Conservation (phyloP, 2,797 vertebrate genomes). For the Hybognathus amarus region DNA sequence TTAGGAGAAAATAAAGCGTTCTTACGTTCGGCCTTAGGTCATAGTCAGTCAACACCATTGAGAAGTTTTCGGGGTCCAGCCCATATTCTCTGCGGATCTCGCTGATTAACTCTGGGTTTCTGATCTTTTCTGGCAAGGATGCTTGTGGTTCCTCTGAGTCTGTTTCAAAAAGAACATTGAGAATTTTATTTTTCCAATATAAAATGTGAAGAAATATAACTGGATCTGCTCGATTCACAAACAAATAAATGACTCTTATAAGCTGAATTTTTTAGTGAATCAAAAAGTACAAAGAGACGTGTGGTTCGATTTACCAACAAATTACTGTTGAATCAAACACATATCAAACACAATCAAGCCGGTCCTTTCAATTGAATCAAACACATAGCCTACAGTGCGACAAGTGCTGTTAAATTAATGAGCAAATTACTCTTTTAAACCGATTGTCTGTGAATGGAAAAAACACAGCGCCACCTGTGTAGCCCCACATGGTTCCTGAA, state of each 20-base stretch:
- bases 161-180: conserved; percentile 25
- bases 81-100: conserved; percentile 75
- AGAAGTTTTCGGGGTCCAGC: conserved; percentile 75
- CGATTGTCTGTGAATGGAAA: background rate
- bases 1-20: background rate
- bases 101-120: conserved; percentile 68
- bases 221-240: too few relatives aligned
- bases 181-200: background rate
- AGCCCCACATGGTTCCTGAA: background rate
- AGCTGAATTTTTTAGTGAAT: too few relatives aligned
- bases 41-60: conserved; percentile 80
- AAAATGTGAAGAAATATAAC: too few relatives aligned
- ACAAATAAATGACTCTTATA: too few relatives aligned
- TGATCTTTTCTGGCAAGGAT: conserved; percentile 57
- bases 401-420: background rate
- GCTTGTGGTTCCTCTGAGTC: conserved; percentile 42
- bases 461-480: too few relatives aligned
- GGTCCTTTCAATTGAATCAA: background rate
- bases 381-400: background rate
- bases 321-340: background rate
- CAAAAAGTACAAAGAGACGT: background rate
- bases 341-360: too few relatives aligned
- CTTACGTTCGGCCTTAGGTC: conserved; percentile 76
- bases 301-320: background rate
- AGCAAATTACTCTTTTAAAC: background rate